Evolutionary conservation across 2,797 vertebrate genomes (phyloP).

Genomic region (Sebastes alutus): DNA sequence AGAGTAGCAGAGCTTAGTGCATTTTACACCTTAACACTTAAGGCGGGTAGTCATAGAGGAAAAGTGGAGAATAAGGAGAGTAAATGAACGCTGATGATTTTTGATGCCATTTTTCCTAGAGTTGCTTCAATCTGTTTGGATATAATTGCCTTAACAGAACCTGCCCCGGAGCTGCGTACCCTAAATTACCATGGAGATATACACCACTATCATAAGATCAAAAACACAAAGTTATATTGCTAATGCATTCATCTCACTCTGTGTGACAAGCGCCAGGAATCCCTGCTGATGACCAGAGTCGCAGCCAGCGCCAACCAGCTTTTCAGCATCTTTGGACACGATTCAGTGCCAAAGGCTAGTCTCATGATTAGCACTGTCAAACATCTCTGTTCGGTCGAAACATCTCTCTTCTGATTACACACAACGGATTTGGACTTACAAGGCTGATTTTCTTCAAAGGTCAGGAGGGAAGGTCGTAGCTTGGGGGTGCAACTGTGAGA

Average conservation of each 20-base stretch:
- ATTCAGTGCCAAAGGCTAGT: neutral
- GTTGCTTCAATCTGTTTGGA: neutral
- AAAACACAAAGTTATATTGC: neutral
- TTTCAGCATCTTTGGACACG: neutral
- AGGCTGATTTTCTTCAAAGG: neutral
- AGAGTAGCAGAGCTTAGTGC: neutral
- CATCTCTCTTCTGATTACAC: neutral
- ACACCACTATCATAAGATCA: neutral
- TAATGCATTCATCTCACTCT: neutral
- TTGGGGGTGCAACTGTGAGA: neutral
- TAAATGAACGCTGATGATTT: neutral
- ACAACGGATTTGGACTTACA: neutral
- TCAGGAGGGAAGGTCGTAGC: neutral
- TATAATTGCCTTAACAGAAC: neutral
- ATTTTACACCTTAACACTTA: neutral
- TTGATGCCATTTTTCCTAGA: neutral
- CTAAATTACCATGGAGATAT: neutral
- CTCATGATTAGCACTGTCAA: conserved; percentile 10
- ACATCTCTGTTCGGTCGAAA: neutral
- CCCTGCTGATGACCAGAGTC: neutral
- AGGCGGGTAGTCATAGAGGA: neutral
- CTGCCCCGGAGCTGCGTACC: neutral
- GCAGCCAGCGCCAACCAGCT: neutral
- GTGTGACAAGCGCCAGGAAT: neutral
- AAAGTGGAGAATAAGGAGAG: neutral